A percentile compares a stretch with the other conserved stretches of the same genome.
phyloP scores from a whole-genome alignment of 2,797 vertebrate species.

The Pangasius krempfi region DNA sequence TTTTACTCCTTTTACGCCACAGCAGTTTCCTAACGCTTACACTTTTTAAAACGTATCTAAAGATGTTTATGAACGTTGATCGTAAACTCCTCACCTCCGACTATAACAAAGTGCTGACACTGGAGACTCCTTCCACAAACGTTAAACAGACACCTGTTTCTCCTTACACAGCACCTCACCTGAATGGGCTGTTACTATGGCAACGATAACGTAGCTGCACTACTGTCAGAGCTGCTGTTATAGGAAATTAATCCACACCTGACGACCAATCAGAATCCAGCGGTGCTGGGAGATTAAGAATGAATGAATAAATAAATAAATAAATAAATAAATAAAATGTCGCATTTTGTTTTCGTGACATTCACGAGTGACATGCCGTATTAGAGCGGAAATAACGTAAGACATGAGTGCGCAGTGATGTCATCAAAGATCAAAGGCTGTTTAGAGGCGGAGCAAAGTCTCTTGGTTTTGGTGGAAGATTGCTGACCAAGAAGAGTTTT shows the following conservation, averaged over 20 bases:
- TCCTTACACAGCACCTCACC: background rate
- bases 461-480: background rate
- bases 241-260: background rate
- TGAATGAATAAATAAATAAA: background rate
- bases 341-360: background rate
- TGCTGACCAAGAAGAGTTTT: background rate
- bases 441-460: background rate
- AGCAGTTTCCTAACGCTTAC: background rate
- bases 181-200: background rate
- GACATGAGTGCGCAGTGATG: background rate
- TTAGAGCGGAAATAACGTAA: background rate
- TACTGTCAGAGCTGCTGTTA: background rate
- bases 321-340: background rate
- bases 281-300: background rate
- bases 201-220: background rate
- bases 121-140: slow-evolving; percentile 1
- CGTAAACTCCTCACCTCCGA: background rate
- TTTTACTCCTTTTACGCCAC: background rate
- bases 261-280: background rate
- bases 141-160: background rate
- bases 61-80: background rate
- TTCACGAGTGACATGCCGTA: background rate
- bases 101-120: background rate
- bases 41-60: background rate
- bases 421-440: background rate